Evolutionary conservation across 2,888 invertebrate genomes (phyloP).

Genomic region (Tetropium fuscum): DNA sequence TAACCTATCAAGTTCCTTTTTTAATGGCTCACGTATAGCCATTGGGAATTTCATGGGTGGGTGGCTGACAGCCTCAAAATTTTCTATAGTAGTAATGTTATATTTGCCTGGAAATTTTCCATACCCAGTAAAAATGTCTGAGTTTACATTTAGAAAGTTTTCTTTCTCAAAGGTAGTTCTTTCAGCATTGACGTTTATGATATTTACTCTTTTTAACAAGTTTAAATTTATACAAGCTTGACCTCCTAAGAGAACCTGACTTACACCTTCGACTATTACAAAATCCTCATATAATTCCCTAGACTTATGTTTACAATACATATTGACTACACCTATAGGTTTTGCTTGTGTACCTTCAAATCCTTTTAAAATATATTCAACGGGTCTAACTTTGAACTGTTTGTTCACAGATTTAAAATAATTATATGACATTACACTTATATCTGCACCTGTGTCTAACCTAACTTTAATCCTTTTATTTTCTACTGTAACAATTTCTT

Average conservation of each 20-base stretch:
- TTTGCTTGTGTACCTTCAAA: slow-evolving; percentile 33
- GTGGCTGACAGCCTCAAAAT: slow-evolving; percentile 1
- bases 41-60: slow-evolving; percentile 15
- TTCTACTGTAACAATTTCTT: slow-evolving; percentile 18
- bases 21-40: slow-evolving; percentile 10
- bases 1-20: slow-evolving; percentile 14
- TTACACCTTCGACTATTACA: slow-evolving; percentile 33
- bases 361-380: slow-evolving; percentile 31
- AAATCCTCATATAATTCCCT: slow-evolving; percentile 1
- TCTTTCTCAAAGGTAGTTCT: not conserved
- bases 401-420: slow-evolving; percentile 27
- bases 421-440: slow-evolving; percentile 27
- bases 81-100: not conserved
- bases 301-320: slow-evolving; percentile 22
- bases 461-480: slow-evolving; percentile 27
- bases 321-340: slow-evolving; percentile 6
- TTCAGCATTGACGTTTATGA: too few relatives aligned
- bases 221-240: slow-evolving; percentile 31
- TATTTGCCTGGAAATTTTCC: slow-evolving; percentile 5
- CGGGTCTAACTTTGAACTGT: slow-evolving; percentile 31
- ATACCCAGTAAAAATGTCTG: not conserved
- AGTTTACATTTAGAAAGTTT: not conserved
- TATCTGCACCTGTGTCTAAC: slow-evolving; percentile 32
- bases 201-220: slow-evolving; percentile 35
- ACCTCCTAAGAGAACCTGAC: slow-evolving; percentile 29